A percentile compares a stretch with the other conserved stretches of the same genome.
phyloP scores from a whole-genome alignment of 2,797 vertebrate species.

The Clamator glandarius region DNA sequence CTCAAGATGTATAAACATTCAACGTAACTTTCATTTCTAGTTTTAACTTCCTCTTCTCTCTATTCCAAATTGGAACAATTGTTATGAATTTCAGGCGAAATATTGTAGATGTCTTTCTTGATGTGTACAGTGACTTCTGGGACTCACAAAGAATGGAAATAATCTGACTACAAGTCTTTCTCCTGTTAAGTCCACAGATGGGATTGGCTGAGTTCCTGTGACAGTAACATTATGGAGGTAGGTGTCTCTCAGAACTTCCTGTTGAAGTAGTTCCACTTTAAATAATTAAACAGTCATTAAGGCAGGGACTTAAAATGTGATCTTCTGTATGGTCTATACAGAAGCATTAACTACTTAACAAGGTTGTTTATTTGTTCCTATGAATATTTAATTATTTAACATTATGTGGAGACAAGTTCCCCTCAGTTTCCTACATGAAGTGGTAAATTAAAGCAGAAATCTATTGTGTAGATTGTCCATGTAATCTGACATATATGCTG shows the following conservation, averaged over 20 bases:
- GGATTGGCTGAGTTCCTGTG: neutral
- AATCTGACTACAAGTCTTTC: neutral
- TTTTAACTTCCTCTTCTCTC: rapidly evolving
- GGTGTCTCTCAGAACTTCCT: neutral
- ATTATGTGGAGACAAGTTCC: neutral
- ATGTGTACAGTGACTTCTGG: neutral
- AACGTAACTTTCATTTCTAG: neutral
- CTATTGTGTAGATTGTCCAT: neutral
- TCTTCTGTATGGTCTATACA: neutral
- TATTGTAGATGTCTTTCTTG: rapidly evolving
- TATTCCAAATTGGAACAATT: neutral
- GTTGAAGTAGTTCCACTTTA: neutral
- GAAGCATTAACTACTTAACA: slow-evolving; percentile 36
- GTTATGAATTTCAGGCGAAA: neutral
- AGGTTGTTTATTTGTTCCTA: neutral
- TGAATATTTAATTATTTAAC: slow-evolving; percentile 41
- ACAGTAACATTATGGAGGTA: neutral
- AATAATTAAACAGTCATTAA: slow-evolving; percentile 42
- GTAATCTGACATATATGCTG: neutral
- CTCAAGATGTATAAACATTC: neutral
- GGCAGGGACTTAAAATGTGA: neutral
- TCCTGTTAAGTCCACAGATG: neutral
- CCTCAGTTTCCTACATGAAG: neutral
- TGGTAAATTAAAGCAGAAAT: neutral
- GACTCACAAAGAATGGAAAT: neutral